Base-by-base conservation (phyloP, 2,888 invertebrate species). In the Pantelozetes paolii region DNA sequence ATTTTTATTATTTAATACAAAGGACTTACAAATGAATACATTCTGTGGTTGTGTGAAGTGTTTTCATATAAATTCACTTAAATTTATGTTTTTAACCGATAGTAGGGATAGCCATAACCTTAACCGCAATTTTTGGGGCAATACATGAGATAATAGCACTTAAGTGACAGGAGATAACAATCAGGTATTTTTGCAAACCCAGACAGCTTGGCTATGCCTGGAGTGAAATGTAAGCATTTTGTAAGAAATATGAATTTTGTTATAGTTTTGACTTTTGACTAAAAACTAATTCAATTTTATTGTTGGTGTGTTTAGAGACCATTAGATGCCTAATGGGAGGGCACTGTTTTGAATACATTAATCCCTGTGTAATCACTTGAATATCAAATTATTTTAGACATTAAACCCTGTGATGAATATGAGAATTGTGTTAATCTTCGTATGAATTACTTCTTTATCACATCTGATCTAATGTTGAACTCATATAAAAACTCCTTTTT, bases 241-340 rank as follows among this genome's bases (percentile, higher is more conserved):
- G 9, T 36, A 36, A 36, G 36, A 36, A 5, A 36, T 36, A 36
- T 36, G 9, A 36, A 36, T 36, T 8, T 36, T 36, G 6, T 36
- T 36, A 5, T 36, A 9, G 5, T 36, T 36, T 36, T 5, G 6
- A 8, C 36, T 36, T 36, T 8, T 6, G 13, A 28, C 11, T 3
- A 57, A 57, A 57, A 57, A 57, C 28, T 48, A 48, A 57, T 57
- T 57, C 30, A 57, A 57, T 64, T 64, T 64, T 32, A 64, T 64
- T 36, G 64, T 36, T 64, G 20, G 36, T 64, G 36, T 64, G 64
- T 40, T 32, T 36, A 30, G 40, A 30, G 20, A 36, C 30, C 36
- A 64, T 64, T 64, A 64, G 40, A 64, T 2, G 64, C 64, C 64
- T 64, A 64, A 64, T 64, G 20, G 64, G 32, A 64, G 64, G 64